Conservation (phyloP, 2,888 invertebrate genomes). For the Conchocele bisecta region DNA sequence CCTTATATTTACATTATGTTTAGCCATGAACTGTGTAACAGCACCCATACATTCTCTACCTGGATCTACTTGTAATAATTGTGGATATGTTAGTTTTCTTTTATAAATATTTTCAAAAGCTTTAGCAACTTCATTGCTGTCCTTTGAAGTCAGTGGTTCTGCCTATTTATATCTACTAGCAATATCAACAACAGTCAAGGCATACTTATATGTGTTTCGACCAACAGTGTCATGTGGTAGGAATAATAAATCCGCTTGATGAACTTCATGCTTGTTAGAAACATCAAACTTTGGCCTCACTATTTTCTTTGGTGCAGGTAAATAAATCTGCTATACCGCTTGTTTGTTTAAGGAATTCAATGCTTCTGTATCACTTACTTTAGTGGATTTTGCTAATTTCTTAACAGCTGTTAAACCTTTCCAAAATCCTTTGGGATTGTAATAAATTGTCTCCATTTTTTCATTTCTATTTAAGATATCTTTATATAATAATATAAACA, state of each 20-base stretch:
- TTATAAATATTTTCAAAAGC: slow-evolving; percentile 46
- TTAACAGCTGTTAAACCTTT: slow-evolving; percentile 8
- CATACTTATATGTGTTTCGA: slow-evolving; percentile 50
- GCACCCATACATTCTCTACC: slow-evolving; percentile 50
- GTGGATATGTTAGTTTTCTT: slow-evolving; percentile 32
- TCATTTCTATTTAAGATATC: too few relatives aligned
- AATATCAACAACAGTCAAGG: slow-evolving; percentile 54
- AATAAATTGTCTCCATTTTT: too few relatives aligned
- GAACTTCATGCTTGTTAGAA: background rate
- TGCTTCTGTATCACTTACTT: slow-evolving; percentile 1
- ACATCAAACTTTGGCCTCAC: too few relatives aligned
- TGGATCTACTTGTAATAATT: slow-evolving; percentile 48
- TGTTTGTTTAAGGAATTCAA: slow-evolving; percentile 20
- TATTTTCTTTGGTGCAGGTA: slow-evolving; percentile 13
- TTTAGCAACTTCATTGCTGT: slow-evolving; percentile 39
- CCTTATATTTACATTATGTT: too few relatives aligned
- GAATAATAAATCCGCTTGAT: background rate
- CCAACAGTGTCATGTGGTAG: too few relatives aligned
- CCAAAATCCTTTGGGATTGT: slow-evolving; percentile 7
- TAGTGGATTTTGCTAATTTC: slow-evolving; percentile 10
- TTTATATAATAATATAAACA: too few relatives aligned
- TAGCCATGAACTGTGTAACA: slow-evolving; percentile 34
- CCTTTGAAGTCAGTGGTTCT: slow-evolving; percentile 55
- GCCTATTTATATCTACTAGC: slow-evolving; percentile 53
- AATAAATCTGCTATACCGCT: slow-evolving; percentile 21